phyloP scores from a whole-genome alignment of 2,797 vertebrate species.

The Ceyx erithaca region DNA sequence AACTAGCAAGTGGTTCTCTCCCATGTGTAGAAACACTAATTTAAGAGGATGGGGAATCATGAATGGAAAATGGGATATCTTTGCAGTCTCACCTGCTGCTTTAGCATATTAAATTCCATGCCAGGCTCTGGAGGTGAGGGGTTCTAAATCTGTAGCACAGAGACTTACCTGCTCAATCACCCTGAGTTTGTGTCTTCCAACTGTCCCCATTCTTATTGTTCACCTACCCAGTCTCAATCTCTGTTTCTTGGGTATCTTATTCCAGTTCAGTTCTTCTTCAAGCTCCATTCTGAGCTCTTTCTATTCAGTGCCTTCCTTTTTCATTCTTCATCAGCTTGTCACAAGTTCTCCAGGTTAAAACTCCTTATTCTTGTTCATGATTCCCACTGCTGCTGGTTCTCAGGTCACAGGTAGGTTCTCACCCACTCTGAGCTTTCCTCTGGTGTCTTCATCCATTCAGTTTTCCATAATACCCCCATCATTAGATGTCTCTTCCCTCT shows the following conservation, averaged over 20 bases:
- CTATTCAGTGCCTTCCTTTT: background rate
- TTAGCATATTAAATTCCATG: background rate
- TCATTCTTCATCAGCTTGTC: background rate
- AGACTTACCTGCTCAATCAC: accelerated
- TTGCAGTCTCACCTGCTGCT: background rate
- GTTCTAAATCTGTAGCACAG: background rate
- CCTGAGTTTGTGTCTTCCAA: background rate
- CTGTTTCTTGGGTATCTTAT: background rate
- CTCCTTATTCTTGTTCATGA: background rate
- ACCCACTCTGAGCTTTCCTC: background rate
- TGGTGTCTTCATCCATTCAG: background rate
- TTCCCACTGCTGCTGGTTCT: background rate
- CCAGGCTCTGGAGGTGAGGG: background rate
- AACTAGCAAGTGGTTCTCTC: background rate
- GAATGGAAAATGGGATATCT: background rate
- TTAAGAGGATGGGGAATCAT: background rate
- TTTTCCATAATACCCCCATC: background rate
- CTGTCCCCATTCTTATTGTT: background rate
- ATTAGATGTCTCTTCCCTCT: background rate
- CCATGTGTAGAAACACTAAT: background rate
- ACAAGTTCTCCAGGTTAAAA: background rate
- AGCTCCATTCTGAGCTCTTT: background rate
- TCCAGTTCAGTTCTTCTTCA: background rate
- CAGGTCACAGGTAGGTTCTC: background rate
- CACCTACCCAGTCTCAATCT: background rate